Evolutionary conservation across 2,113 vertebrate species (phyloP), one percentile per base, ranked within the genome.

Genomic region (Cercocebus atys): DNA sequence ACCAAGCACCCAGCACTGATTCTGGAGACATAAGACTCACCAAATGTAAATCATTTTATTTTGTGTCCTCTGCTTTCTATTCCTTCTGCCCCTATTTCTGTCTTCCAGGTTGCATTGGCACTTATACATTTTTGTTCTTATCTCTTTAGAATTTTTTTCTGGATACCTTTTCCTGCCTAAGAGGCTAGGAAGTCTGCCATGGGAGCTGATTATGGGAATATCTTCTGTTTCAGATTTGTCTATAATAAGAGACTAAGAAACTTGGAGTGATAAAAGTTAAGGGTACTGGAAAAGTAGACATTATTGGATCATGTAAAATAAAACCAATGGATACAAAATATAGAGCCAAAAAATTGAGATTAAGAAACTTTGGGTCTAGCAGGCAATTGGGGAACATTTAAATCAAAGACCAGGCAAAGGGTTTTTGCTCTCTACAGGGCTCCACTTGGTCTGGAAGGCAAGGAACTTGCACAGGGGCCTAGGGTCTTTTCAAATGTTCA

Each of bases 381-480:
- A 64, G 45, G 11, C 22, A 73, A 61, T 2, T 59, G 9, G 18
- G 25, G 1, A 5, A 73, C 55, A 59, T 94, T 45, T 18, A 23
- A 86, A 82, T 17, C 12, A 83, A 89, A 83, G 35, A n/a, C 2
- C 8, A 79, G 14, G 68, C 43, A 43, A 79, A 2, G 22, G 10
- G 0, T 6, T n/a, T 72, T 88, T 27, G 9, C 9, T 59, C 12
- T 79, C 32, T 90, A 2, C 23, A 66, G 22, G 79, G 1, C 14
- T 73, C 11, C 45, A 0, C 2, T 40, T 73, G 1, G 4, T 35
- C 11, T 72, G 50, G 20, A 20, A 64, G 4, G 8, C 2, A 2
- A 32, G 16, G 75, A 47, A 47, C 13, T 84, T 16, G 43, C 52
- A 38, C 1, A 72, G 52, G 25, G 13, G 32, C 2, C 16, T 64